Evolutionary conservation across 2,797 vertebrate genomes (phyloP).

Genomic region (Neomorphus geoffroyi): DNA sequence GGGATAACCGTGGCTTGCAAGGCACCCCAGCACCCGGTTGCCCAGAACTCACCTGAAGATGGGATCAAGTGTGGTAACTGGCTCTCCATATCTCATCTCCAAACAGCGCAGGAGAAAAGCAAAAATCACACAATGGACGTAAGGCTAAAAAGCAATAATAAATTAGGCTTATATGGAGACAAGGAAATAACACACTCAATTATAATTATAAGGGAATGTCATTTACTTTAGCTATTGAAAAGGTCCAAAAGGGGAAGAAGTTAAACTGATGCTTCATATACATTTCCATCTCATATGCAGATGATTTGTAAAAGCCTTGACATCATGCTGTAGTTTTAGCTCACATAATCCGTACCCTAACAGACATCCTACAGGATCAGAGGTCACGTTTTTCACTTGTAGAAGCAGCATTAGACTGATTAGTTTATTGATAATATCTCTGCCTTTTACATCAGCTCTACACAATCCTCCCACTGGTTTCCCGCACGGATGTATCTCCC

Average conservation of each 20-base stretch:
- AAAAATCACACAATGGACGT: constrained; percentile 84
- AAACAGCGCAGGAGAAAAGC: constrained; percentile 84
- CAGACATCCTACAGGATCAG: neutral
- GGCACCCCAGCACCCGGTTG: neutral
- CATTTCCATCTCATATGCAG: neutral
- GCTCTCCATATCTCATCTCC: constrained; percentile 82
- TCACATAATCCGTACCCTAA: neutral
- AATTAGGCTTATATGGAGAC: neutral
- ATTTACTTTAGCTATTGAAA: neutral
- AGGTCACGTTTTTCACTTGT: neutral
- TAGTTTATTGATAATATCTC: neutral
- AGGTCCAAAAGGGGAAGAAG: neutral
- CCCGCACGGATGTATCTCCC: neutral
- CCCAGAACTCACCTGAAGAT: constrained; percentile 83
- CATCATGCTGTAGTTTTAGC: neutral
- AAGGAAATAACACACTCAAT: neutral
- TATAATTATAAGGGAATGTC: neutral
- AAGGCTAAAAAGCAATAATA: constrained; percentile 77
- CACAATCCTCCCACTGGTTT: neutral
- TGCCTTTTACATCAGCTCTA: neutral
- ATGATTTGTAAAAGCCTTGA: neutral
- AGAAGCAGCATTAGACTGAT: neutral
- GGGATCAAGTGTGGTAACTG: constrained; percentile 79
- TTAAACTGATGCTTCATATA: neutral
- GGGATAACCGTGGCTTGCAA: fast-evolving